These are phyloP conservation scores for Leucoma salicis DNA, from an alignment of 2,888 invertebrate genomes.

Conservation along the genomic window DNA sequence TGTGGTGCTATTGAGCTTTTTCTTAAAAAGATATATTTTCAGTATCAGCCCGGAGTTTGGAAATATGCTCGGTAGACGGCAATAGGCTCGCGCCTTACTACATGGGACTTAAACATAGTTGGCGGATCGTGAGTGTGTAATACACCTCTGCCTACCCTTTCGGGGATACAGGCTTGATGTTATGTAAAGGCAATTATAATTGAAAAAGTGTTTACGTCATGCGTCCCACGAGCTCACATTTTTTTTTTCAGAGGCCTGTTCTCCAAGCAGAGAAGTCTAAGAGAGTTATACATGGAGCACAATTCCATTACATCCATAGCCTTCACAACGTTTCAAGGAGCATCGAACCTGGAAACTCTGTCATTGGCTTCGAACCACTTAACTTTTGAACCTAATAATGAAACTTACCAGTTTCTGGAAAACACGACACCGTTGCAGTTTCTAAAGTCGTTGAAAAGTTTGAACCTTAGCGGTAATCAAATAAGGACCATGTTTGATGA, in stretches of 20 bases:
- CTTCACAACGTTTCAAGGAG: conserved; percentile 12
- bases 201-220: no score
- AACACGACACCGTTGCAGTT: conserved; percentile 7
- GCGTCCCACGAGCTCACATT: no score
- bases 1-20: no score
- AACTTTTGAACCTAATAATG: neutral
- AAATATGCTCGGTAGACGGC: no score
- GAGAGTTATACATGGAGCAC: conserved; percentile 22
- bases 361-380: conserved; percentile 35
- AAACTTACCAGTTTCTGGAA: neutral
- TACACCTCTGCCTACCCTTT: no score
- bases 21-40: no score
- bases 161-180: no score
- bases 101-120: no score
- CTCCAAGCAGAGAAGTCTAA: conserved; percentile 16
- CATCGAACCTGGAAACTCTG: conserved; percentile 8
- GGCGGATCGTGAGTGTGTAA: no score
- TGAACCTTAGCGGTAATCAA: conserved; percentile 14
- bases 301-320: conserved; percentile 30
- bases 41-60: no score
- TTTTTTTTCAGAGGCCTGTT: conserved; percentile 25
- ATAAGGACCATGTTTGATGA: conserved; percentile 17
- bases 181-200: no score
- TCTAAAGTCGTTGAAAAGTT: conserved; percentile 5
- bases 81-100: no score